Evolutionary conservation across 2,113 vertebrate genomes (phyloP), one percentile per base, ranked within the genome.

Genomic region (Calypte anna): DNA sequence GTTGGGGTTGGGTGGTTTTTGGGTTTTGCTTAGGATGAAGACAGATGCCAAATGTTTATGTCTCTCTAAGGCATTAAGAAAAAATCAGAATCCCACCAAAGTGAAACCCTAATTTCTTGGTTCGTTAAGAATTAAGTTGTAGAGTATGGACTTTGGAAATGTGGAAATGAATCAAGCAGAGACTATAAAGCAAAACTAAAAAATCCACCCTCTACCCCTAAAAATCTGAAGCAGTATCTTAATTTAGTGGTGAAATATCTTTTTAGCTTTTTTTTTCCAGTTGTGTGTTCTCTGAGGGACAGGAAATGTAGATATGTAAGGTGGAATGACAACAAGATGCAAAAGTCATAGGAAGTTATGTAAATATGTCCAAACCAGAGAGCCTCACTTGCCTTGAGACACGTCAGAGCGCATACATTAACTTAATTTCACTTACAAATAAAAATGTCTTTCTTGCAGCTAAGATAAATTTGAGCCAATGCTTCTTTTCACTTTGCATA

Each of bases 401-500:
- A 74, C 67, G 59, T 54, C 90, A 91, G 79, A 80, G 30, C 66
- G 33, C 63, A 82, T 74, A 88, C 48, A 55, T 70, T 90, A 82
- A 69, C 33, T 88, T 68, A 78, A 87, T 89, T 92, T 87, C 77
- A 91, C 55, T 93, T 90, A 91, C 70, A 93, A 86, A 96, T 74
- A 85, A 66, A 96, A 85, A 43, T 59, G 38, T 48, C 74, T 89
- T 82, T 94, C 90, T 81, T 36, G 55, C 68, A 91, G 70, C 63
- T 73, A 30, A 82, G 55, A 85, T 61, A 94, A 93, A 88, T 55
- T 66, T 77, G 38, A 82, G 68, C 36, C 43, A 82, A 31, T 50
- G 74, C 48, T 63, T 88, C 68, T 36, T 61, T 93, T 86, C 78
- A 50, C 43, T 94, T 88, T 75, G 58, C 75, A 61, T 86, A 70